phyloP scores from a whole-genome alignment of 2,113 vertebrate genomes.

The Tachycineta bicolor region DNA sequence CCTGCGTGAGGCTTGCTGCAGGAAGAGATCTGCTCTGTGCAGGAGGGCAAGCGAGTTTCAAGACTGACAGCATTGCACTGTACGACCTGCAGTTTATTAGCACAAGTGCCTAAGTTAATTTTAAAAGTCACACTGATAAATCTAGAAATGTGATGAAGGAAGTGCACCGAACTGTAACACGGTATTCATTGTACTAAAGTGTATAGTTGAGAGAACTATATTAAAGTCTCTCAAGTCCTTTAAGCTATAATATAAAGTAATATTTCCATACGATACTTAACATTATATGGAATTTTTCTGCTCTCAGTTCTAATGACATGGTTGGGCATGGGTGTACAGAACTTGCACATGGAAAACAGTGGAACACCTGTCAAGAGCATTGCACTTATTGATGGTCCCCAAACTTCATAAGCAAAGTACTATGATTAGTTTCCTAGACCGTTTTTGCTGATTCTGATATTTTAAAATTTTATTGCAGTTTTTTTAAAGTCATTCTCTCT shows the following conservation, averaged over 20 bases:
- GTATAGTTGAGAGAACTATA: not conserved
- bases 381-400: not conserved
- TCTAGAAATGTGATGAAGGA: not conserved
- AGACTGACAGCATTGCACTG: not conserved
- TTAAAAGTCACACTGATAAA: not conserved
- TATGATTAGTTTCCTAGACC: not conserved
- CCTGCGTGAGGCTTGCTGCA: not conserved
- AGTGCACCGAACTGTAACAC: not conserved
- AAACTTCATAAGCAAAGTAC: not conserved
- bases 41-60: not conserved
- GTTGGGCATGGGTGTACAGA: not conserved
- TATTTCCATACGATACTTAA: not conserved
- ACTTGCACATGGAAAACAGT: not conserved
- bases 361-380: not conserved
- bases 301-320: not conserved
- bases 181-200: not conserved
- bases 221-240: not conserved
- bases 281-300: not conserved
- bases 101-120: not conserved
- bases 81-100: not conserved
- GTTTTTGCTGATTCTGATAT: not conserved
- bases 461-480: not conserved
- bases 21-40: not conserved
- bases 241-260: not conserved
- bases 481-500: not conserved